Evolutionary conservation across 1,140 invertebrate genomes (phyloP).

Genomic region (Achroia grisella): DNA sequence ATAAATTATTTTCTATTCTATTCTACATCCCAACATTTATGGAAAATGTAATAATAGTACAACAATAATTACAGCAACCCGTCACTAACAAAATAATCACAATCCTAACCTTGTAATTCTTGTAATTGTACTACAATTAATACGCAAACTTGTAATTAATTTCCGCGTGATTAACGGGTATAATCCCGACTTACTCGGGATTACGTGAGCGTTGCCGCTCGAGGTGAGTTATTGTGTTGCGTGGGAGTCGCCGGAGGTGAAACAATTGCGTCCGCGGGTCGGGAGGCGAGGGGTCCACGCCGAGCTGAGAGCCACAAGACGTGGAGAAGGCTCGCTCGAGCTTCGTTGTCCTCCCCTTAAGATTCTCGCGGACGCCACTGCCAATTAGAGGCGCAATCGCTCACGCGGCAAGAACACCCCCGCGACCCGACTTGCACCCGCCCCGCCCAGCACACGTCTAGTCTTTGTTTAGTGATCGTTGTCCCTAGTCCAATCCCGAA

Average conservation of each 20-base stretch:
- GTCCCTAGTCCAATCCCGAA: conserved; percentile 36
- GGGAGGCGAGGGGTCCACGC: conserved; percentile 15
- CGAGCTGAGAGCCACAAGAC: conserved; percentile 34
- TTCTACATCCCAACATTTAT: too few species aligned
- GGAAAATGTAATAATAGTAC: too few species aligned
- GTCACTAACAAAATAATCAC: too few species aligned
- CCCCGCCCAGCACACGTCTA: conserved; percentile 29
- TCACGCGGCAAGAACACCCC: conserved; percentile 60
- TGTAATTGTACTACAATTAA: conserved; percentile 69
- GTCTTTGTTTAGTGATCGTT: conserved; percentile 47
- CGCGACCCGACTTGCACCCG: conserved; percentile 15
- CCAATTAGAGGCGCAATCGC: conserved; percentile 74
- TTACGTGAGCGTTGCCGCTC: conserved; percentile 57
- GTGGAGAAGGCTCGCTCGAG: conserved; percentile 40
- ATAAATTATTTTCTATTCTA: too few species aligned
- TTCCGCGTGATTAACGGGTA: conserved; percentile 68
- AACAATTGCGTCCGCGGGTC: not conserved
- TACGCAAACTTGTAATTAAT: conserved; percentile 72
- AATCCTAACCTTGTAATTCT: conserved; percentile 38
- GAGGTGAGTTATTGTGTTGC: conserved; percentile 63
- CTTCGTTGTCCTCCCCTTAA: conserved; percentile 67
- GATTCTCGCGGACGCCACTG: conserved; percentile 72
- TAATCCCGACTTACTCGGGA: conserved; percentile 68
- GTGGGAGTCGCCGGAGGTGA: conserved; percentile 24
- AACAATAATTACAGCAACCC: too few species aligned